Evolutionary conservation across 2,888 invertebrate genomes (phyloP).

Genomic region (Pachliopta kotzebuea): DNA sequence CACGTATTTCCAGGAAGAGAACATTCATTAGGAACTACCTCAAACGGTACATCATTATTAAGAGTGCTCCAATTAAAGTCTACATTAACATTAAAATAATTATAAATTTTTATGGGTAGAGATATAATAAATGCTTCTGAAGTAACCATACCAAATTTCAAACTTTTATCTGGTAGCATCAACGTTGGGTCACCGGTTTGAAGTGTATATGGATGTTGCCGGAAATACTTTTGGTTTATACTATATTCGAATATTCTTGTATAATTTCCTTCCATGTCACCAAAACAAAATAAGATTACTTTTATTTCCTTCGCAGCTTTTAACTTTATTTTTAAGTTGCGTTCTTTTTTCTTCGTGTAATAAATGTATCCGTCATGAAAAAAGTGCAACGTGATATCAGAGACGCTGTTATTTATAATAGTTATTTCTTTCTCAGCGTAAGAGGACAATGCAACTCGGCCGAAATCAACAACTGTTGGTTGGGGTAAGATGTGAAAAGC

Average conservation of each 20-base stretch:
- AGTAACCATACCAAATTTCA: constrained; percentile 74
- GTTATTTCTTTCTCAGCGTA: constrained; percentile 50
- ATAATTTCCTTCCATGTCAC: constrained; percentile 48
- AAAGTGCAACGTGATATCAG: constrained; percentile 49
- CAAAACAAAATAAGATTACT: constrained; percentile 51
- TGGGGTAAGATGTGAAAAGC: constrained; percentile 52
- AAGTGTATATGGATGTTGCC: constrained; percentile 55
- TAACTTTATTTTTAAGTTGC: constrained; percentile 44
- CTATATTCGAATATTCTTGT: constrained; percentile 53
- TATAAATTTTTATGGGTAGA: constrained; percentile 59
- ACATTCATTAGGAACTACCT: constrained; percentile 58
- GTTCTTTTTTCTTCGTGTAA: constrained; percentile 50
- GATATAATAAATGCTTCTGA: constrained; percentile 63
- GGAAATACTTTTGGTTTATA: constrained; percentile 54
- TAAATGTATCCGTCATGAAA: constrained; percentile 45
- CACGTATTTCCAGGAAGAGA: constrained; percentile 52
- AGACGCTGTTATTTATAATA: constrained; percentile 59
- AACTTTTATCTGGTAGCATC: constrained; percentile 49
- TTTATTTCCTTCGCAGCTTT: constrained; percentile 43
- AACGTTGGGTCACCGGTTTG: constrained; percentile 55
- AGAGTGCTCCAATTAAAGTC: constrained; percentile 57
- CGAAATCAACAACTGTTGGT: constrained; percentile 59
- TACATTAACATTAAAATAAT: constrained; percentile 59
- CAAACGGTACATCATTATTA: constrained; percentile 58
- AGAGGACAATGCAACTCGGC: constrained; percentile 55